Conservation (phyloP, 2,797 vertebrate species). For the Hippoglossus hippoglossus region DNA sequence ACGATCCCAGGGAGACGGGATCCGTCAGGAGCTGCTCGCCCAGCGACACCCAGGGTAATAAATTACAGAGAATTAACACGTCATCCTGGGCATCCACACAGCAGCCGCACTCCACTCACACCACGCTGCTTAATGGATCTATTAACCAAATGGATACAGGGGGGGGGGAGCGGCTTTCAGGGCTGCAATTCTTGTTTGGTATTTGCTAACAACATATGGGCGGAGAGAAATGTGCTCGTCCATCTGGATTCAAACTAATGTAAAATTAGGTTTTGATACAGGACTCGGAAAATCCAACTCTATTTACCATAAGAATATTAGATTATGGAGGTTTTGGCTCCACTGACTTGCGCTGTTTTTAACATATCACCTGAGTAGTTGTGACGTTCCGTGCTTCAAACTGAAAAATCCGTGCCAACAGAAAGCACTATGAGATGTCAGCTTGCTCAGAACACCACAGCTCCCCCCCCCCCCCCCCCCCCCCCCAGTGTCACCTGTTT, state of each 20-base stretch:
- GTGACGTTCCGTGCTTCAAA: conserved; percentile 15
- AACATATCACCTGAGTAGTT: conserved; percentile 7
- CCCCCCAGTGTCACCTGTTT: conserved; percentile 47
- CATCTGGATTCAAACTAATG: conserved; percentile 13
- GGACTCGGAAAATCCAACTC: not conserved
- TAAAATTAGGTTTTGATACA: not conserved
- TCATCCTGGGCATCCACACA: conserved; percentile 71
- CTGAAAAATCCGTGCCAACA: conserved; percentile 46
- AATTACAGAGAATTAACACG: conserved; percentile 85
- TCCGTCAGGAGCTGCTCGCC: conserved; percentile 76
- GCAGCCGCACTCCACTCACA: conserved; percentile 65
- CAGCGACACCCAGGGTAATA: conserved; percentile 76
- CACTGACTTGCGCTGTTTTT: not conserved
- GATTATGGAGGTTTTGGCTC: not conserved
- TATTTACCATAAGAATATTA: not conserved
- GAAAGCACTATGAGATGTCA: conserved; percentile 36
- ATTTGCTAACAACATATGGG: conserved; percentile 15
- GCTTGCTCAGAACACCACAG: conserved; percentile 21
- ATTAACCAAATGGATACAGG: conserved; percentile 82
- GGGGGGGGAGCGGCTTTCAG: conserved; percentile 62
- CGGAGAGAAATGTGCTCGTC: conserved; percentile 10
- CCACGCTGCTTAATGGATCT: conserved; percentile 83
- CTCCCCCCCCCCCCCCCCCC: conserved; percentile 37
- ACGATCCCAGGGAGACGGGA: conserved; percentile 75
- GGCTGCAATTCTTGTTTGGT: conserved; percentile 48